Evolutionary conservation across 2,888 invertebrate species (phyloP).

Genomic region (Busseola fusca): DNA sequence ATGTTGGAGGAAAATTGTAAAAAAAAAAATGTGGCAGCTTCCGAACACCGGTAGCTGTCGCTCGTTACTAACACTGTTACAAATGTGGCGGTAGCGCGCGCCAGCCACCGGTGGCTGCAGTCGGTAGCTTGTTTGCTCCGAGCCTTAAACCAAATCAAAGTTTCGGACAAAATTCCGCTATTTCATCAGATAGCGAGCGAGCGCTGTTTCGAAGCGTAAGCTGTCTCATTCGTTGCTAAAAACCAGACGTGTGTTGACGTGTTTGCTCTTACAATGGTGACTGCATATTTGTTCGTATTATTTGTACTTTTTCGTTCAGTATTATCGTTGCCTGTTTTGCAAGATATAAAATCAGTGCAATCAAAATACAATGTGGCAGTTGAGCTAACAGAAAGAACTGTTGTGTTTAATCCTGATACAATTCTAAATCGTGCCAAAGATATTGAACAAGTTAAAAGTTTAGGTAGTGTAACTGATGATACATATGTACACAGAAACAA

Average conservation of each 20-base stretch:
- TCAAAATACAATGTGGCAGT: no score
- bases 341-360: slow-evolving; percentile 17
- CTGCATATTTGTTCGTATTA: background rate
- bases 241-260: background rate
- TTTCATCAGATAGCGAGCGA: background rate
- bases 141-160: background rate
- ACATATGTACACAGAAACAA: background rate
- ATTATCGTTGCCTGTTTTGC: background rate
- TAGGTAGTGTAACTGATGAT: background rate
- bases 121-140: no score
- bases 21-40: no score
- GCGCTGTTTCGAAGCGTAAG: background rate
- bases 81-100: no score
- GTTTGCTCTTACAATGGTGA: slow-evolving; percentile 3
- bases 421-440: background rate
- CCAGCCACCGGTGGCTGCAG: no score
- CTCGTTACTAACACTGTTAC: no score
- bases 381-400: no score
- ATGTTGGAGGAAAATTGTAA: no score
- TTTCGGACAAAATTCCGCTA: background rate
- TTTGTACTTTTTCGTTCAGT: background rate
- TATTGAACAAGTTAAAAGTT: slow-evolving; percentile 1
- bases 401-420: background rate
- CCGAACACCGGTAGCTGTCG: no score
- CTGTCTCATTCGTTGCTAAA: background rate